Evolutionary conservation across 2,888 invertebrate species (phyloP), one percentile per base, ranked within the genome.

Genomic region (Drosophila mimetica): DNA sequence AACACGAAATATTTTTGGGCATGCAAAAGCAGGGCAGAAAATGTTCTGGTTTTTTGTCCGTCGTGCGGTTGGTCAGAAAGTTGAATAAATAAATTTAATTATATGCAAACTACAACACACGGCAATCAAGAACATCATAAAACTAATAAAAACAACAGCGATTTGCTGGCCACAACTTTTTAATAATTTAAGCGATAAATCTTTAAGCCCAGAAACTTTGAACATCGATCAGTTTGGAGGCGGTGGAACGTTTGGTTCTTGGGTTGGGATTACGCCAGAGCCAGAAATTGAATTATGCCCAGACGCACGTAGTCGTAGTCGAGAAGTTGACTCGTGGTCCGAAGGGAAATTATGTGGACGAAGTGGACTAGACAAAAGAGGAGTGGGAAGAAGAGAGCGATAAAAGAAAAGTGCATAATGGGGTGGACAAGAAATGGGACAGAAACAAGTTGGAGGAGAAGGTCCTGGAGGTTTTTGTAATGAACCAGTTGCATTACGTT

Each of bases 81-180:
- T 52, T 54, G 61, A 71, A 64, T 71, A 71, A 72, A 72, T 65
- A 59, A 72, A 65, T 50, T 64, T 64, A 71, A 71, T 71, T 71
- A 61, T 70, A 71, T 71, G 61, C 71, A 61, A 69, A 52, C 69
- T 69, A 69, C 70, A 48, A 58, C 47, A 58, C 47, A 55, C 28
- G 36, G 55, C 65, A 64, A 65, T 55, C 47, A 37, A 20, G 55
- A 54, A 28, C 34, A 42, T 64, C 52, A 53, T 41, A 54, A 55
- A 53, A 61, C 37, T 36, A 52, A 48, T 41, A 59, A 69, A 47
- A 64, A 48, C 53, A 59, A 59, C 41, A 59, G 25, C 61, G 54
- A 52, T 71, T 53, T 41, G 39, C 37, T 58, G 59, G 37, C 30
- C 47, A 37, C 53, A 71, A 57, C 47, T 53, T 54, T 59, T 53